Evolutionary conservation across 2,797 vertebrate genomes (phyloP).

Genomic region (Choloepus didactylus): DNA sequence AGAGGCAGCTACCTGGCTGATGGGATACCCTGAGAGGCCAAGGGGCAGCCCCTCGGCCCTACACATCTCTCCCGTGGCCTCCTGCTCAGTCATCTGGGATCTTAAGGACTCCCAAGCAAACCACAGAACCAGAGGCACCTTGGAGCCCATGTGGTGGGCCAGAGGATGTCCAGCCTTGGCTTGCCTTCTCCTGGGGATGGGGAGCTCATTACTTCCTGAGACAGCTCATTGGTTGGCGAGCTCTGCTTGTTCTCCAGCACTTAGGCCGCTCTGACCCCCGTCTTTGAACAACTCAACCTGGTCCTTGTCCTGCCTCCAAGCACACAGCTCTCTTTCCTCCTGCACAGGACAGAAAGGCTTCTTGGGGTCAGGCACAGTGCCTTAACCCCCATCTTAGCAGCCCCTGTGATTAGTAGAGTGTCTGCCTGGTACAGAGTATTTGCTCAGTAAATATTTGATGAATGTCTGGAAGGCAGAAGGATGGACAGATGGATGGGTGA

Average conservation of each 20-base stretch:
- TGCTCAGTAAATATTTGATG: not conserved
- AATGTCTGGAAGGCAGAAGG: not conserved
- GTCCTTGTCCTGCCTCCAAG: not conserved
- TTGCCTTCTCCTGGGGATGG: not conserved
- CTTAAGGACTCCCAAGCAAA: not conserved
- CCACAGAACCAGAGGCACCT: not conserved
- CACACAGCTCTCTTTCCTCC: not conserved
- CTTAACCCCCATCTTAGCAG: not conserved
- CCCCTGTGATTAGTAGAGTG: not conserved
- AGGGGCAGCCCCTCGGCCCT: not conserved
- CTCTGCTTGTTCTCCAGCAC: no score
- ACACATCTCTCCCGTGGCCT: not conserved
- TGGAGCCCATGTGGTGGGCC: no score
- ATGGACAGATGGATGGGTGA: no score
- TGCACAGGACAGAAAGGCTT: not conserved
- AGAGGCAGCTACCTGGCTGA: conserved; percentile 10
- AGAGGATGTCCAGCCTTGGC: not conserved
- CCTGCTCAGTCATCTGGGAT: not conserved
- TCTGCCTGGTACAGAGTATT: not conserved
- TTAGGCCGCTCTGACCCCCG: no score
- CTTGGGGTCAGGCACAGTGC: not conserved
- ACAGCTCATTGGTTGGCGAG: not conserved
- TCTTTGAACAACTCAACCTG: not conserved
- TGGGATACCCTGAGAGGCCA: not conserved
- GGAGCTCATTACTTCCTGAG: not conserved